Percentiles rank a stretch among this genome's conserved stretches.
phyloP scores from a whole-genome alignment of 1,140 invertebrate species.

The Zaprionus lachaisei region DNA sequence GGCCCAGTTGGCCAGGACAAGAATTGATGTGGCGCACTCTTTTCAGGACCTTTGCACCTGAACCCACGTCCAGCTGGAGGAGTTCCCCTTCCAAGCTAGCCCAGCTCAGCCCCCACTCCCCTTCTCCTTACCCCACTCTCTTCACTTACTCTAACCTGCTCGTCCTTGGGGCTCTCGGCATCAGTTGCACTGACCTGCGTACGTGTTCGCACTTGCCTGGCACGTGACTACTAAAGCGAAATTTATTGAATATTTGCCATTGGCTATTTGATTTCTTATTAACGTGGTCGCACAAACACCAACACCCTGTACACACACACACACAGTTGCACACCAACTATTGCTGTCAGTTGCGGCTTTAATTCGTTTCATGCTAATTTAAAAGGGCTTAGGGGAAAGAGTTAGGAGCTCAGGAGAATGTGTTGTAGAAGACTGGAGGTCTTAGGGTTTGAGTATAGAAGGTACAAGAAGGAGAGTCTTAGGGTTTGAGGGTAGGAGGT shows the following conservation, averaged over 20 bases:
- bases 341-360: conserved; percentile 24
- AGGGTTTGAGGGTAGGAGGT: too few species aligned
- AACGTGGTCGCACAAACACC: conserved; percentile 42
- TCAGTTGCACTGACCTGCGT: conserved; percentile 71
- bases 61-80: conserved; percentile 38
- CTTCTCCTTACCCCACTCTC: conserved; percentile 7
- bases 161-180: conserved; percentile 47
- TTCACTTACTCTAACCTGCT: not conserved
- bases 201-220: conserved; percentile 77
- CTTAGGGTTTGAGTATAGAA: too few species aligned
- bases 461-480: too few species aligned
- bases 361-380: conserved; percentile 62
- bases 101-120: not conserved
- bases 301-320: conserved; percentile 6
- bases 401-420: too few species aligned
- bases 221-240: conserved; percentile 74
- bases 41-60: conserved; percentile 76
- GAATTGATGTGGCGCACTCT: conserved; percentile 77
- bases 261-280: conserved; percentile 83
- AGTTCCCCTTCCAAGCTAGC: not conserved
- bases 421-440: too few species aligned
- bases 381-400: not conserved
- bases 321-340: not conserved
- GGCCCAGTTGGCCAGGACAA: conserved; percentile 70
- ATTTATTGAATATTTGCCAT: conserved; percentile 83